A percentile compares a stretch with the other conserved stretches of the same genome.
Conservation (phyloP, 2,888 invertebrate species). For the Athripsodes cinereus region DNA sequence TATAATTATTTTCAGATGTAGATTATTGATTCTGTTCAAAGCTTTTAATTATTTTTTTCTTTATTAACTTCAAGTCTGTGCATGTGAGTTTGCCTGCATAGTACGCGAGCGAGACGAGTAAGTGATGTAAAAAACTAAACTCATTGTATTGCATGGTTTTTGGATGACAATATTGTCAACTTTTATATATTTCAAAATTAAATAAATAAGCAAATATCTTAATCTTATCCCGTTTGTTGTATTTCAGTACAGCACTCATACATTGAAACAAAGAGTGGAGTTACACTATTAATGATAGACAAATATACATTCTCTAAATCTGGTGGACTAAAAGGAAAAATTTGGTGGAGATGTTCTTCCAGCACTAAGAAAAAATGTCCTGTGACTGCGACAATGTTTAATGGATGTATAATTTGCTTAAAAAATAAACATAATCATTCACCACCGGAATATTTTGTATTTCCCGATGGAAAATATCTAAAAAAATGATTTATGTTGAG, state of each 20-base stretch:
- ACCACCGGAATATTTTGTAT: not conserved
- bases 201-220: too few species aligned
- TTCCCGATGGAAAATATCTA: not conserved
- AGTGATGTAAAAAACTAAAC: too few species aligned
- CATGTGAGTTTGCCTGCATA: too few species aligned
- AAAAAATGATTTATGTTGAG: not conserved
- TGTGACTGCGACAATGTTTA: not conserved
- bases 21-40: too few species aligned
- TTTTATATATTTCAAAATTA: too few species aligned
- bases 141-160: too few species aligned
- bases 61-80: too few species aligned
- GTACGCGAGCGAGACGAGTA: too few species aligned
- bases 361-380: slow-evolving; percentile 2
- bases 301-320: not conserved
- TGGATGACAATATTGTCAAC: too few species aligned
- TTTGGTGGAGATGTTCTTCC: not conserved
- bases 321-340: not conserved
- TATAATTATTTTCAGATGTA: too few species aligned
- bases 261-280: not conserved
- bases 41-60: too few species aligned
- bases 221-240: too few species aligned
- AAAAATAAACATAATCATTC: slow-evolving; percentile 5
- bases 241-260: not conserved
- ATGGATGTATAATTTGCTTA: not conserved
- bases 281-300: not conserved